phyloP scores from a whole-genome alignment of 1,140 invertebrate genomes.

The Magallana ariakensis region DNA sequence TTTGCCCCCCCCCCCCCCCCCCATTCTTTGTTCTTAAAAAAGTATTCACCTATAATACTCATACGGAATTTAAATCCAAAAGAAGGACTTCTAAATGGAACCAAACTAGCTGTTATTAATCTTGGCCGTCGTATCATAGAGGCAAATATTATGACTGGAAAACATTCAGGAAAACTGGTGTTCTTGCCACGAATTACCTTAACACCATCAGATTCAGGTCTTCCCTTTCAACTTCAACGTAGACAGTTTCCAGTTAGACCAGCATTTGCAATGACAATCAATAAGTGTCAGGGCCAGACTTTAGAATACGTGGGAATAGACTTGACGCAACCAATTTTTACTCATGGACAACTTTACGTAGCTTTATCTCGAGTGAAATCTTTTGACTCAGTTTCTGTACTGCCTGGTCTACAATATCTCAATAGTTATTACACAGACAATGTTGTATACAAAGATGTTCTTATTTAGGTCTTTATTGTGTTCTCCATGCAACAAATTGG shows the following conservation, averaged over 20 bases:
- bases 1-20: constrained; percentile 76
- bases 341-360: constrained; percentile 30
- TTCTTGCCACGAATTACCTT: constrained; percentile 63
- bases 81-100: constrained; percentile 76
- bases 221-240: constrained; percentile 79
- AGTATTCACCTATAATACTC: constrained; percentile 75
- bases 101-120: constrained; percentile 70
- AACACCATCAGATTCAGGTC: constrained; percentile 58
- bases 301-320: constrained; percentile 67
- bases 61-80: constrained; percentile 76
- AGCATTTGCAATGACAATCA: constrained; percentile 82
- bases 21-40: constrained; percentile 77
- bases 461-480: not conserved
- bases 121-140: constrained; percentile 61
- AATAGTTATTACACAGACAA: not conserved
- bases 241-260: constrained; percentile 81
- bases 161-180: constrained; percentile 49
- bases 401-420: not conserved
- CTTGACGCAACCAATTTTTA: constrained; percentile 38
- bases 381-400: not conserved
- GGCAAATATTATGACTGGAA: constrained; percentile 54
- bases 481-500: too few species aligned
- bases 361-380: constrained; percentile 2
- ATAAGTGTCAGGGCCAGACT: constrained; percentile 82
- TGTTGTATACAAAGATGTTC: not conserved